A percentile compares a stretch with the other conserved stretches of the same genome.
Conservation (phyloP, 2,888 invertebrate species). For the Dryomyza anilis region DNA sequence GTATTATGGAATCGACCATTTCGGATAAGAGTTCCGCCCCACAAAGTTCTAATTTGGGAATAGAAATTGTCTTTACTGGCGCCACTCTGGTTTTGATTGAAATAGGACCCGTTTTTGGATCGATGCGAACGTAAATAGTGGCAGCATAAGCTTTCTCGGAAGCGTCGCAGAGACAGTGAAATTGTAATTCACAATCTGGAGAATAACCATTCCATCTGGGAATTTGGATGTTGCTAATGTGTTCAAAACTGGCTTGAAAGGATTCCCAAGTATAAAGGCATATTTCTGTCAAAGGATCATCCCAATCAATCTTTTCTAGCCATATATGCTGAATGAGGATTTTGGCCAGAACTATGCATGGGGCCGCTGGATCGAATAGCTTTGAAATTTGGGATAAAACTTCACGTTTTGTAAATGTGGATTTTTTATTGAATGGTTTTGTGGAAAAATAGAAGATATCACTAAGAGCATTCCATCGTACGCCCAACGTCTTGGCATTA, state of each 20-base stretch:
- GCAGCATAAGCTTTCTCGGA: constrained; percentile 25
- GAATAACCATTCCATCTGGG: constrained; percentile 21
- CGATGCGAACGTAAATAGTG: constrained; percentile 6
- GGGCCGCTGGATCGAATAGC: constrained; percentile 13
- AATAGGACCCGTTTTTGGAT: background rate
- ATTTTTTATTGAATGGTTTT: background rate
- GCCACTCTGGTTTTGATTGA: constrained; percentile 26
- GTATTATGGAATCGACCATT: constrained; percentile 5
- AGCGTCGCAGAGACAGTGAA: constrained; percentile 18
- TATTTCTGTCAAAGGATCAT: background rate
- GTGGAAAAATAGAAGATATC: constrained; percentile 19
- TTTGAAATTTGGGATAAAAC: constrained; percentile 4
- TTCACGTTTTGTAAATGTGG: constrained; percentile 21
- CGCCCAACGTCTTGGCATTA: constrained; percentile 27
- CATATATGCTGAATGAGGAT: constrained; percentile 11
- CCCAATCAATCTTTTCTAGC: background rate
- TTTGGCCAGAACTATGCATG: background rate
- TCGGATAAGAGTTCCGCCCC: constrained; percentile 19
- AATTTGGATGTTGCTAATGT: constrained; percentile 16
- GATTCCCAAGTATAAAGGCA: background rate
- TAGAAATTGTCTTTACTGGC: constrained; percentile 10
- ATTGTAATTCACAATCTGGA: background rate
- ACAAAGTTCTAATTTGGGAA: constrained; percentile 22
- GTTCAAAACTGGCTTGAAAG: background rate
- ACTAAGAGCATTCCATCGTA: constrained; percentile 27